Evolutionary conservation across 2,888 invertebrate genomes (phyloP).

Genomic region (Microdon myrmicae): DNA sequence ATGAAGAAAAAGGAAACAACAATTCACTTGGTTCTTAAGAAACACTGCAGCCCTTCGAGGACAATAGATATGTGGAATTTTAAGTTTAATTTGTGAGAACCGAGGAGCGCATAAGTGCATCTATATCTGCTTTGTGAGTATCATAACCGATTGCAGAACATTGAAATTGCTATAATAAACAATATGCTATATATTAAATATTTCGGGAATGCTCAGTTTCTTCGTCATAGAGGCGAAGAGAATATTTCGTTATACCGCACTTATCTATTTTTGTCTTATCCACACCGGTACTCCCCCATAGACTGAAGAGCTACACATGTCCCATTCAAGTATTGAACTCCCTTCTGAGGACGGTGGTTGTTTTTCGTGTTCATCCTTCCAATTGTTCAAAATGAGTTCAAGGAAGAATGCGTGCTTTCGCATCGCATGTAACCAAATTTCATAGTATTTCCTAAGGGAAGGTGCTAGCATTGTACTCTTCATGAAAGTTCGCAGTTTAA

Average conservation of each 20-base stretch:
- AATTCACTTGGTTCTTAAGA: too few relatives aligned
- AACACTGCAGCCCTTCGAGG: too few relatives aligned
- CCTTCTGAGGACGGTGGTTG: slow-evolving; percentile 12
- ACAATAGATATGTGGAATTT: too few relatives aligned
- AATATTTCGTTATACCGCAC: slow-evolving; percentile 14
- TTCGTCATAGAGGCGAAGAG: slow-evolving; percentile 4
- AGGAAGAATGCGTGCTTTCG: slow-evolving; percentile 24
- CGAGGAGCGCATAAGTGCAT: too few relatives aligned
- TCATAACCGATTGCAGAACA: too few relatives aligned
- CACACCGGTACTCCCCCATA: slow-evolving; percentile 28
- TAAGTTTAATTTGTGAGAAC: too few relatives aligned
- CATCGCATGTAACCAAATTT: slow-evolving; percentile 41
- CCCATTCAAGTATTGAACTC: slow-evolving; percentile 28
- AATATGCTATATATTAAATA: too few relatives aligned
- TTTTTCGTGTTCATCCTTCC: slow-evolving; percentile 36
- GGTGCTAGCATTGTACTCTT: slow-evolving; percentile 32
- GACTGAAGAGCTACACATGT: slow-evolving; percentile 36
- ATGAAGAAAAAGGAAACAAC: too few relatives aligned
- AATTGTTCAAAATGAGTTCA: slow-evolving; percentile 33
- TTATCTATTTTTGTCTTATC: slow-evolving; percentile 44
- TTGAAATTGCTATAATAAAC: too few relatives aligned
- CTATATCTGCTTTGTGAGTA: too few relatives aligned
- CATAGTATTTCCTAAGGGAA: slow-evolving; percentile 20
- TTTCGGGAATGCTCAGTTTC: too few relatives aligned
- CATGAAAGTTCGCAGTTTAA: slow-evolving; percentile 7